phyloP scores from a whole-genome alignment of 2,113 vertebrate genomes.

The Indri indri region DNA sequence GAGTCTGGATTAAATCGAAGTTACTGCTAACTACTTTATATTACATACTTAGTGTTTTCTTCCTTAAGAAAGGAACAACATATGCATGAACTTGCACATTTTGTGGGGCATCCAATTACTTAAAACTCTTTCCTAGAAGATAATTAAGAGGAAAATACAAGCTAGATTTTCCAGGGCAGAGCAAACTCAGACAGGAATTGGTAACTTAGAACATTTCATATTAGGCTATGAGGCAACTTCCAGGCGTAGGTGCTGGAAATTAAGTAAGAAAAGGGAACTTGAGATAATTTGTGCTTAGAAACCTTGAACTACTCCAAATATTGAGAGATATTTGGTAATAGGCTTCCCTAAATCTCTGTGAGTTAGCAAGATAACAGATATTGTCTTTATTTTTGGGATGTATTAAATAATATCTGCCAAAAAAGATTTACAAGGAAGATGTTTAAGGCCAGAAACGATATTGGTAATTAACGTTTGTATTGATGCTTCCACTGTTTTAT shows the following conservation, averaged over 20 bases:
- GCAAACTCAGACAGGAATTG: neutral
- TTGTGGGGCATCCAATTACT: neutral
- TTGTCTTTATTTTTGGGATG: neutral
- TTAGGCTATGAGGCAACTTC: neutral
- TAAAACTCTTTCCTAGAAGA: neutral
- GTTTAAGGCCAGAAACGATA: neutral
- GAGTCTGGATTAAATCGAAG: neutral
- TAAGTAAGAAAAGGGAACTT: neutral
- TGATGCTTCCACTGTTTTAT: neutral
- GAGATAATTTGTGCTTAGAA: neutral
- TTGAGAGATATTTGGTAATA: neutral
- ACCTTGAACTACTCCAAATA: neutral
- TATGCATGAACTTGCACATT: neutral
- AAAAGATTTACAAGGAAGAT: neutral
- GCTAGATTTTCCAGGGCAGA: neutral
- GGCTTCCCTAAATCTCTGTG: neutral
- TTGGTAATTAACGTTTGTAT: neutral
- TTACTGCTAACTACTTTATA: neutral
- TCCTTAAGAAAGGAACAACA: neutral
- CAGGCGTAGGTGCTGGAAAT: neutral
- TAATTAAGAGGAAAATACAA: neutral
- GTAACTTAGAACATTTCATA: neutral
- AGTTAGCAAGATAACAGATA: neutral
- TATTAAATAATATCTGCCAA: neutral
- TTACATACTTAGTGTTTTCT: neutral